These are phyloP conservation scores for Acleris cristana DNA, from an alignment of 2,888 invertebrate genomes.

Conservation along the genomic window DNA sequence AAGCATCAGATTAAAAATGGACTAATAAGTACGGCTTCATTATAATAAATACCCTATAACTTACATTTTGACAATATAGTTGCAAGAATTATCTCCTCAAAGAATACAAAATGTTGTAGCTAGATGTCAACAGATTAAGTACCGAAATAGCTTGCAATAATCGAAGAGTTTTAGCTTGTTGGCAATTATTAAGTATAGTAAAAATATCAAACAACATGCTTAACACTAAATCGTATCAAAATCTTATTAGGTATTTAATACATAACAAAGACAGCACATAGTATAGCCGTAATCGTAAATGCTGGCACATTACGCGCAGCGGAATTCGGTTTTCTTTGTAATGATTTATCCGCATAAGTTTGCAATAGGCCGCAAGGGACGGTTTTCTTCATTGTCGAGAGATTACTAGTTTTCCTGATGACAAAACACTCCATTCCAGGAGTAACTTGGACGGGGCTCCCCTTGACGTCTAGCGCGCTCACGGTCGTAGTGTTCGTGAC, in stretches of 20 bases:
- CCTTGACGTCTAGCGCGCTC: slow-evolving; percentile 42
- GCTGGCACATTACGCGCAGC: slow-evolving; percentile 34
- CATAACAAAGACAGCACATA: slow-evolving; percentile 25
- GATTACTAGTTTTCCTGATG: slow-evolving; percentile 30
- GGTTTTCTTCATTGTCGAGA: slow-evolving; percentile 34
- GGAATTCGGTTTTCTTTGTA: slow-evolving; percentile 37
- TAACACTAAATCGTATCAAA: slow-evolving; percentile 5
- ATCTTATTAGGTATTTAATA: slow-evolving; percentile 16
- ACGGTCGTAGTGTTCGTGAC: slow-evolving; percentile 40
- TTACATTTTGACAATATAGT: too few species aligned
- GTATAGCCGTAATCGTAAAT: slow-evolving; percentile 34
- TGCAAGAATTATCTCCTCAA: too few species aligned
- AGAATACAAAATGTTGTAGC: too few species aligned
- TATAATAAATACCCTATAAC: too few species aligned
- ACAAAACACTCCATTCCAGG: slow-evolving; percentile 43
- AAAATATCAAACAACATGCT: slow-evolving; percentile 3
- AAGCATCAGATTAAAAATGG: too few species aligned
- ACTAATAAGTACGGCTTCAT: too few species aligned
- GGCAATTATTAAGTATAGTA: slow-evolving; percentile 16
- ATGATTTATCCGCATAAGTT: slow-evolving; percentile 40
- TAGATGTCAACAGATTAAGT: too few species aligned
- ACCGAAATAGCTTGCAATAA: too few species aligned
- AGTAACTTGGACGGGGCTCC: slow-evolving; percentile 39
- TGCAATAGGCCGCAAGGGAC: slow-evolving; percentile 41
- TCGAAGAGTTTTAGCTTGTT: slow-evolving; percentile 13